Base-by-base conservation (phyloP, 2,888 invertebrate species). In the Tenthredo scrophulariae region DNA sequence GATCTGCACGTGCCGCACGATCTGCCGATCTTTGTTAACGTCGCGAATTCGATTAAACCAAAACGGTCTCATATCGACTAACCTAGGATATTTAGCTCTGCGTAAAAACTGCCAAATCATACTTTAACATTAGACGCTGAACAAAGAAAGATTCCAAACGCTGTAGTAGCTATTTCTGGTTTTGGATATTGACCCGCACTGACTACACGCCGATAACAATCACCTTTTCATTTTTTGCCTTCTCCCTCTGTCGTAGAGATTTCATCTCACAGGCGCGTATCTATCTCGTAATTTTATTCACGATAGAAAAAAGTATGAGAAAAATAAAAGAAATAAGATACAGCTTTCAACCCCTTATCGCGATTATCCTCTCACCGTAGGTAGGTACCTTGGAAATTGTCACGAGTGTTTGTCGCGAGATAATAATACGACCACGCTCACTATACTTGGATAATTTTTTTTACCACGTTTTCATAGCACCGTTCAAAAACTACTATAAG, bases 1-100 rank as follows among this genome's bases (percentile, higher is more conserved):
- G 43, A 77, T 54, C 77, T 77, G 67, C 86, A 85, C 87, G 88
- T 86, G 89, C 75, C 84, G 87, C 87, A 86, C 86, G 87, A 80
- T 80, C 80, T 6, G 1, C n/a, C 6, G 13, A 37, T 88, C 88
- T 87, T 86, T 85, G 84, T 77, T 83, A 86, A 86, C 84, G 80
- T 86, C 86, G 84, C 84, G 85, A 87, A 86, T 87, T 86, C 83
- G 85, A 84, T 86, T 86, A 85, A 85, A 86, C 84, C 84, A 86
- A 54, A 79, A 86, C 84, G 50, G 62, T 80, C 40, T 74, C 80
- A 33, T 62, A 62, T 26, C 33, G 58, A n/a, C 26, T 5, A 58
- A 13, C 22, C n/a, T n/a, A 54, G 13, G 18, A 43, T 7, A 26
- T 9, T 6, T n/a, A 26, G 54, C 33, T 77, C 29, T 77, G 33